A percentile compares a stretch with the other conserved stretches of the same genome.
Evolutionary conservation across 1,140 invertebrate species (phyloP).

Genomic region (Contarinia nasturtii): DNA sequence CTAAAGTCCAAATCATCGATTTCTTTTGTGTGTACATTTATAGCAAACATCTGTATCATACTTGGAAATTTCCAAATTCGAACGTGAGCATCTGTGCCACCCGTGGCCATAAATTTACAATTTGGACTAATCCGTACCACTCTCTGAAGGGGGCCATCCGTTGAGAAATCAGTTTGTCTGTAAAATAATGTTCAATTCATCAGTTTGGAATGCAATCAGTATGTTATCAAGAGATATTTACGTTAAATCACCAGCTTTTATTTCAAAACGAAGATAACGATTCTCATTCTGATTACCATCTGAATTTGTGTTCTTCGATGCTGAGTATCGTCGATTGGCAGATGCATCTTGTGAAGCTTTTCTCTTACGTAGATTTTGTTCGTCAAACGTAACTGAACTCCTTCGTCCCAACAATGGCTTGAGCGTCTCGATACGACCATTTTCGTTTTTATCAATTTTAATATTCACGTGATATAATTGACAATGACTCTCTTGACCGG

Average conservation of each 20-base stretch:
- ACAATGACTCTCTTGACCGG: conserved; percentile 81
- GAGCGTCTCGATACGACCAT: background rate
- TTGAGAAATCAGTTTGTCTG: conserved; percentile 52
- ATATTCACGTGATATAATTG: conserved; percentile 70
- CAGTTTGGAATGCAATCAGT: too few species aligned
- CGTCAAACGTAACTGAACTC: too few species aligned
- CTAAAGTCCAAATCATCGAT: conserved; percentile 86
- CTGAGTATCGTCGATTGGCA: conserved; percentile 1
- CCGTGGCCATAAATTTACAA: conserved; percentile 68
- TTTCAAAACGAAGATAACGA: conserved; percentile 38
- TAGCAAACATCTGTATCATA: conserved; percentile 42
- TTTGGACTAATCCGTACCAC: conserved; percentile 62
- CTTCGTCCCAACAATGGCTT: background rate
- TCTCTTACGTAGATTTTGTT: too few species aligned
- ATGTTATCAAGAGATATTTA: too few species aligned
- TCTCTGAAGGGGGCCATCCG: conserved; percentile 63
- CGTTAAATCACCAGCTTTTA: conserved; percentile 52
- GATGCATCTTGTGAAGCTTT: background rate
- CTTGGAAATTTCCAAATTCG: conserved; percentile 78
- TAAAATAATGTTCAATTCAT: too few species aligned
- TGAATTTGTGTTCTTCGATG: background rate
- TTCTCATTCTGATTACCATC: background rate
- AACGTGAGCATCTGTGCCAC: conserved; percentile 73
- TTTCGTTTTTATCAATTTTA: conserved; percentile 25
- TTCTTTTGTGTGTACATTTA: conserved; percentile 59